Percentiles rank a stretch among this genome's conserved stretches.
These are phyloP conservation scores for Chalcis sispes DNA, from an alignment of 2,888 invertebrate species.

Conservation along the genomic window DNA sequence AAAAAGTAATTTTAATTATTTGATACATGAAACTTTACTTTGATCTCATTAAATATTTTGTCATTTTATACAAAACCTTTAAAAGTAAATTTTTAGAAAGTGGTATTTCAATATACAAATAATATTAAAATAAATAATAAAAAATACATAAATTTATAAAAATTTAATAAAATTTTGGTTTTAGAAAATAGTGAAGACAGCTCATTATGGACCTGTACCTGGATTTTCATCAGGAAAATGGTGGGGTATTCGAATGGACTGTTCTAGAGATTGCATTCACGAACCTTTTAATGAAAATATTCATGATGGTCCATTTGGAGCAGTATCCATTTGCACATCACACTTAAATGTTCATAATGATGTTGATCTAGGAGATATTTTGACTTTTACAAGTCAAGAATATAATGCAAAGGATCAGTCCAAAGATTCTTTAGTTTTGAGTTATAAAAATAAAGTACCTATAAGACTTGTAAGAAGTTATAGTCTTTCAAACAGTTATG, in stretches of 20 bases:
- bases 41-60: no score
- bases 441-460: constrained; percentile 69
- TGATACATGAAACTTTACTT: no score
- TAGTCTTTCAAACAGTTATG: constrained; percentile 68
- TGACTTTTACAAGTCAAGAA: constrained; percentile 69
- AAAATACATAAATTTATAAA: no score
- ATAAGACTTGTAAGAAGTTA: constrained; percentile 71
- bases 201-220: constrained; percentile 67
- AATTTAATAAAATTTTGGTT: no score
- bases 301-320: constrained; percentile 69
- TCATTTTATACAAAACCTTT: no score
- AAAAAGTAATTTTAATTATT: no score
- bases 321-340: constrained; percentile 69
- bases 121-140: neutral
- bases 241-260: constrained; percentile 75
- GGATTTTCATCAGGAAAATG: constrained; percentile 69
- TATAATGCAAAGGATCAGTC: constrained; percentile 53
- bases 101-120: no score
- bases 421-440: constrained; percentile 66
- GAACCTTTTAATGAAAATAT: constrained; percentile 67
- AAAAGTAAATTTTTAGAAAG: no score
- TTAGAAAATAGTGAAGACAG: neutral
- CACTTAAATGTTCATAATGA: constrained; percentile 64
- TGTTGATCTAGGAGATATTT: constrained; percentile 68
- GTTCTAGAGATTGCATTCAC: constrained; percentile 71